These are phyloP conservation scores for Xiphophorus couchianus DNA, from an alignment of 2,113 vertebrate species.

Conservation along the genomic window DNA sequence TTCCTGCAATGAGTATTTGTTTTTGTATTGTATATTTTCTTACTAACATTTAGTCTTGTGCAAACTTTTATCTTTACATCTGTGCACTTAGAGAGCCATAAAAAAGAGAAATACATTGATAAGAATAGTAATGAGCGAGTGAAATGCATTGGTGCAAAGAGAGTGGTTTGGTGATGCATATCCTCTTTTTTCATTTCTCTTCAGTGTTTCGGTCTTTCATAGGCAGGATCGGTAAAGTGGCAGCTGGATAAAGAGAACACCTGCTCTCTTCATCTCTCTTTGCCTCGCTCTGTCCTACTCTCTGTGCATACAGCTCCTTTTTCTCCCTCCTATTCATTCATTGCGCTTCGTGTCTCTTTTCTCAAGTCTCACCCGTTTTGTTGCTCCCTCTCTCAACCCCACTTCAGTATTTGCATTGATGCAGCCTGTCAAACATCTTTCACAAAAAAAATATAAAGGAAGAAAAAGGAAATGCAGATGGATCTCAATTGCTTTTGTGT, in stretches of 20 bases:
- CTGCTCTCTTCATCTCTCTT: conserved; percentile 73
- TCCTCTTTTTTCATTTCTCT: conserved; percentile 57
- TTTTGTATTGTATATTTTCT: background rate
- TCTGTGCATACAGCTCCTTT: conserved; percentile 25
- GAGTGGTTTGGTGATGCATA: conserved; percentile 65
- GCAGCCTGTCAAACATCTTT: conserved; percentile 63
- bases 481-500: conserved; percentile 49
- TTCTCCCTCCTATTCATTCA: conserved; percentile 39
- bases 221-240: conserved; percentile 73
- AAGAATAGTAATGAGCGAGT: conserved; percentile 33
- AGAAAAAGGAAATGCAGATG: conserved; percentile 59
- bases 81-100: conserved; percentile 37
- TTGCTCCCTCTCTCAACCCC: conserved; percentile 41
- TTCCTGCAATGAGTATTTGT: background rate
- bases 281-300: conserved; percentile 15
- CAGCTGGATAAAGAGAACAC: conserved; percentile 78
- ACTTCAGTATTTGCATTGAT: conserved; percentile 58
- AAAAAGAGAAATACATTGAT: background rate
- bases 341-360: conserved; percentile 27
- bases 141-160: conserved; percentile 42
- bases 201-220: conserved; percentile 62
- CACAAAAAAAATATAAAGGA: conserved; percentile 13
- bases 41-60: conserved; percentile 9
- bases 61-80: background rate
- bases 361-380: conserved; percentile 59